Base-by-base conservation (phyloP, 2,888 invertebrate genomes). In the Nesidiocoris tenuis region DNA sequence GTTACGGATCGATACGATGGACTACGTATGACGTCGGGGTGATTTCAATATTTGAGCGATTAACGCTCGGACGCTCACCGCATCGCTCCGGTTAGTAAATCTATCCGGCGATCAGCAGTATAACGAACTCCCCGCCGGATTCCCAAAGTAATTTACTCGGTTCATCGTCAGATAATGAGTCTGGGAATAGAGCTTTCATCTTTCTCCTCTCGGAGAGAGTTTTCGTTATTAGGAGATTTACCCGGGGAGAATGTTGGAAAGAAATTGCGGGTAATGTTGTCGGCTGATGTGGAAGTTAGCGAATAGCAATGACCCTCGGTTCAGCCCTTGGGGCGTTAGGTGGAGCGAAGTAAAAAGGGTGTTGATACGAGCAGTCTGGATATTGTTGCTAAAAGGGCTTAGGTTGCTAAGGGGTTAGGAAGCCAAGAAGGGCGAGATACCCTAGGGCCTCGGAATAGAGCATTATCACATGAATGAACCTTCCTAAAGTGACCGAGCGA, bases 401-500 rank as follows among this genome's bases (percentile, higher is more conserved):
- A 75, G 59, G 24, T 39, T 39, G 55, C 55, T 59, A 22, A 55
- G 24, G 54, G 39, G 39, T 39, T 39, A 39, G 39, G 39, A 39
- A 39, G 39, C 39, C 39, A 39, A 39, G 39, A 39, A 39, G 25
- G 54, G 68, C 61, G 61, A 61, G 22, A 57, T 56, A 75, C 75
- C 75, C 75, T 54, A 68, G 75, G 75, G 75, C 75, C 75, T 75
- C 75, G 75, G 75, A 75, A 75, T 75, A 54, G 75, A 68, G 55
- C 75, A 75, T 75, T 75, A 75, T 75, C 75, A 75, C 75, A 75
- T 75, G 75, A 75, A 75, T 75, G 75, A 75, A 74, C 64, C 65
- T 39, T 56, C 74, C 74, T 64, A 56, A 64, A 74, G 64, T 61
- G 72, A 70, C 56, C 65, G 61, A 55, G 57, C 17, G 54, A 39